Conservation (phyloP, 1,140 invertebrate species). For the Asbolus verrucosus region DNA sequence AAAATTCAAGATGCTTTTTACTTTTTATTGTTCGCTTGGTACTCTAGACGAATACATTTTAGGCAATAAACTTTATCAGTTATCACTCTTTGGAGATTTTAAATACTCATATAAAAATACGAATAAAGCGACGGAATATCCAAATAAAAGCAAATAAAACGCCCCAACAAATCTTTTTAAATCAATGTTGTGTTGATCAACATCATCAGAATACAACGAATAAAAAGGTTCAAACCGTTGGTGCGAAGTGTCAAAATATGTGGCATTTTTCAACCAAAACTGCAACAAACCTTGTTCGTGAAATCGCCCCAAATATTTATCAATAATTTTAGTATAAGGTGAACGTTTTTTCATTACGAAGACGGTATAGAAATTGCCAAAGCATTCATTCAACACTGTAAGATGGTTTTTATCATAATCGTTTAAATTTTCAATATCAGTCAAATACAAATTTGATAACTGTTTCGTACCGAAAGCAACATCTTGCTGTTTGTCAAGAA, state of each 20-base stretch:
- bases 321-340: conserved; percentile 33
- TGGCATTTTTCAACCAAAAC: conserved; percentile 38
- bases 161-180: neutral
- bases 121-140: conserved; percentile 1
- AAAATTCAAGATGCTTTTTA: too few relatives aligned
- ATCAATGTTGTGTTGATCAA: conserved; percentile 27
- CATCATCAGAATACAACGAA: neutral
- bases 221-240: neutral
- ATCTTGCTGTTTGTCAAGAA: neutral
- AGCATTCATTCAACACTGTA: conserved; percentile 36
- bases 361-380: conserved; percentile 22
- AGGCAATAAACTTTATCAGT: too few relatives aligned
- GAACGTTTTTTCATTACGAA: conserved; percentile 40
- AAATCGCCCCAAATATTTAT: conserved; percentile 24
- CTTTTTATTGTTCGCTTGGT: too few relatives aligned
- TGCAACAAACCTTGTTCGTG: conserved; percentile 30
- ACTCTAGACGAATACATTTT: too few relatives aligned
- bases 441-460: conserved; percentile 31
- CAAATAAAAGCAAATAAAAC: neutral
- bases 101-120: conserved; percentile 25
- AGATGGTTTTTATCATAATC: conserved; percentile 10
- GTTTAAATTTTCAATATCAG: conserved; percentile 38
- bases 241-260: conserved; percentile 15
- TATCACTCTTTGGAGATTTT: too few relatives aligned
- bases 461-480: conserved; percentile 5